Conservation (phyloP, 2,113 vertebrate genomes). For the Pongo abelii region DNA sequence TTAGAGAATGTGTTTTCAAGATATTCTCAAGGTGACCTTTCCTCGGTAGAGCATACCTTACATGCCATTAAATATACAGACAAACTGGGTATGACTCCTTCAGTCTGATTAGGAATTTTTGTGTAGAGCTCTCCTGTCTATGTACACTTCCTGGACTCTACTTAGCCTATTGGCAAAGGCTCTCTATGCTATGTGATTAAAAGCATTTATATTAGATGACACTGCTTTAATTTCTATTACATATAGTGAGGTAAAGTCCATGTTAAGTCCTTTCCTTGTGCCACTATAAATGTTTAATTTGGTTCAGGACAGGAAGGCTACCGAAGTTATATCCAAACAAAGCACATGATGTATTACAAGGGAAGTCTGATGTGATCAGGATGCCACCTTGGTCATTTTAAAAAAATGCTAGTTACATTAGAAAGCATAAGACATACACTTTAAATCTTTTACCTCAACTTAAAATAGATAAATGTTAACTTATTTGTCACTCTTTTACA, state of each 20-base stretch:
- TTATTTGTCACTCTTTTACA: neutral
- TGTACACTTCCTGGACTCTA: neutral
- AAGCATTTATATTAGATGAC: neutral
- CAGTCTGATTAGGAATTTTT: neutral
- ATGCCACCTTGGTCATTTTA: neutral
- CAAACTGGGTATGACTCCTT: neutral
- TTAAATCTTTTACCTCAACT: neutral
- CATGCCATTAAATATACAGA: neutral
- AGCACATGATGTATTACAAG: neutral
- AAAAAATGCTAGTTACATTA: neutral
- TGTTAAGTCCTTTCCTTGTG: neutral
- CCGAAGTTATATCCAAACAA: neutral
- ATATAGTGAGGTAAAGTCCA: neutral
- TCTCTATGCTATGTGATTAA: neutral
- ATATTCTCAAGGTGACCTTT: neutral
- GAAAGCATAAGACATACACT: neutral
- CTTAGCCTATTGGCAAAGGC: neutral
- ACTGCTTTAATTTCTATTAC: neutral
- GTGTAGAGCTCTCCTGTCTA: neutral
- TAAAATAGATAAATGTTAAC: neutral
- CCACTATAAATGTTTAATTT: neutral
- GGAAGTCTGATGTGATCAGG: neutral
- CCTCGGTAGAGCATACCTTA: neutral
- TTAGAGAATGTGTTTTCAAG: neutral
- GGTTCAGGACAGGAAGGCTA: neutral